These are phyloP conservation scores for Sphecodes monilicornis DNA, from an alignment of 2,888 invertebrate species.

Conservation along the genomic window DNA sequence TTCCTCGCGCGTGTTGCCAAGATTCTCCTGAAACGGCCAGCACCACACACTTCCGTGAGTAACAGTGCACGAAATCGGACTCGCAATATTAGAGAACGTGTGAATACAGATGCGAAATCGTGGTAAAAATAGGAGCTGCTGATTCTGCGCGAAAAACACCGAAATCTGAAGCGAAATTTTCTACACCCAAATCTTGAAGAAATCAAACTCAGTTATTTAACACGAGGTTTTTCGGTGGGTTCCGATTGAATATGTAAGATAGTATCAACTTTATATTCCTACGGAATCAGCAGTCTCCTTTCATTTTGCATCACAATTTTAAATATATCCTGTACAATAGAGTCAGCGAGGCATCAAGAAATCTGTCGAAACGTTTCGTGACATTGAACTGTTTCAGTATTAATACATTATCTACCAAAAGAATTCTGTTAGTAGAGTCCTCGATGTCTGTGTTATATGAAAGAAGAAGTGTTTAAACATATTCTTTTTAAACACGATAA, in stretches of 20 bases:
- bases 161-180: not conserved
- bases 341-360: not conserved
- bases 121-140: not conserved
- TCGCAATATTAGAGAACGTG: not conserved
- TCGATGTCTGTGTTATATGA: not conserved
- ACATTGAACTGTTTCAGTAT: not conserved
- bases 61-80: not conserved
- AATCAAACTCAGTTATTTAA: not conserved
- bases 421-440: not conserved
- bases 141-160: not conserved
- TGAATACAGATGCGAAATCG: not conserved
- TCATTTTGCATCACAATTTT: not conserved
- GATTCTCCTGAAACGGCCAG: conserved; percentile 88
- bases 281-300: not conserved
- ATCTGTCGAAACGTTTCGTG: not conserved
- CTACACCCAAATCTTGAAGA: not conserved
- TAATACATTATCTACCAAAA: not conserved
- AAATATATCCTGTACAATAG: not conserved
- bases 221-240: too few species aligned
- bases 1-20: conserved; percentile 88
- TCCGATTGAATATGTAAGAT: not conserved
- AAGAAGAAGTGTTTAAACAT: too few species aligned
- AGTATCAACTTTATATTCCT: not conserved
- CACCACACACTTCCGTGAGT: conserved; percentile 33
- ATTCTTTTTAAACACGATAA: not conserved